phyloP scores from a whole-genome alignment of 2,797 vertebrate species.

The Parambassis ranga region DNA sequence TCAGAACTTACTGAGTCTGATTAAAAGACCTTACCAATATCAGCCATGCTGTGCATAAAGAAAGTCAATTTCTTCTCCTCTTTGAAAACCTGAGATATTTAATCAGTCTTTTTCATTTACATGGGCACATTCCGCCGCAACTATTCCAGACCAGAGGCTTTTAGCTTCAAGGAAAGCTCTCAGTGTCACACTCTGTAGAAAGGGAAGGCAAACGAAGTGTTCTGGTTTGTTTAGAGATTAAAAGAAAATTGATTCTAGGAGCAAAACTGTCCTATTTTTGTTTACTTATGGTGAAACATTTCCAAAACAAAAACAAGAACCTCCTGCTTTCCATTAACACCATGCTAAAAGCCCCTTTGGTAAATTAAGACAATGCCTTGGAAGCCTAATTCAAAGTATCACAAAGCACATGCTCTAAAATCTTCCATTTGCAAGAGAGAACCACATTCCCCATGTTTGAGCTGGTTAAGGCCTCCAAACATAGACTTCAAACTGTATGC shows the following conservation, averaged over 20 bases:
- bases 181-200: not conserved
- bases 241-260: not conserved
- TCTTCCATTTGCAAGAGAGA: not conserved
- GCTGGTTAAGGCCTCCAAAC: conserved; percentile 20
- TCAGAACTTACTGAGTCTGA: not conserved
- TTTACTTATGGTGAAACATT: conserved; percentile 4
- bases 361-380: not conserved
- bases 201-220: not conserved
- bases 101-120: not conserved
- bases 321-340: not conserved
- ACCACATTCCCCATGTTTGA: not conserved
- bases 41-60: not conserved
- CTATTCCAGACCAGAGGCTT: not conserved
- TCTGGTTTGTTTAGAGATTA: not conserved
- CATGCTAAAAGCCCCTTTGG: not conserved
- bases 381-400: not conserved
- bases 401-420: not conserved
- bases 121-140: not conserved
- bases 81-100: conserved; percentile 9
- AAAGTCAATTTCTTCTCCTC: not conserved
- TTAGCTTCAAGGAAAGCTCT: not conserved
- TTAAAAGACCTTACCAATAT: not conserved
- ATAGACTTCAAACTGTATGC: conserved; percentile 18
- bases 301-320: not conserved
- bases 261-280: not conserved